phyloP scores from a whole-genome alignment of 2,888 invertebrate species.

The Xanthorhoe spadicearia region DNA sequence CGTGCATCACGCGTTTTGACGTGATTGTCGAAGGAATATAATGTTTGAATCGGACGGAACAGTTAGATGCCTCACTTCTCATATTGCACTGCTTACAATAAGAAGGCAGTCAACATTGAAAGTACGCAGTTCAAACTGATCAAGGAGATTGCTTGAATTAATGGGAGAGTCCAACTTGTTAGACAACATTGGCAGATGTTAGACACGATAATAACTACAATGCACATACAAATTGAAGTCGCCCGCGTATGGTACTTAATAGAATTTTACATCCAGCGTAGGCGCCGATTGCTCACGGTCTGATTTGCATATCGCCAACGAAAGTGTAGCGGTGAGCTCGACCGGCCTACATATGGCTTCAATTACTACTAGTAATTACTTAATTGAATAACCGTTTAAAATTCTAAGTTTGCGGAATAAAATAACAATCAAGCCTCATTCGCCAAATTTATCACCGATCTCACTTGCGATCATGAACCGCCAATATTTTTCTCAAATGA shows the following conservation, averaged over 20 bases:
- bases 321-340: constrained; percentile 73
- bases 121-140: not conserved
- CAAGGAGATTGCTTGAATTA: constrained; percentile 4
- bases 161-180: constrained; percentile 41
- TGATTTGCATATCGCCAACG: constrained; percentile 78
- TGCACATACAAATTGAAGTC: constrained; percentile 56
- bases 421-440: constrained; percentile 33
- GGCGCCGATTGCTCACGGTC: constrained; percentile 69
- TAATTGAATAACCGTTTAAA: constrained; percentile 40
- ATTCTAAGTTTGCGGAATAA: constrained; percentile 38
- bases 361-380: constrained; percentile 49
- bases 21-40: constrained; percentile 63
- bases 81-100: constrained; percentile 70
- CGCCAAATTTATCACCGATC: constrained; percentile 38
- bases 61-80: constrained; percentile 81
- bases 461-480: constrained; percentile 44
- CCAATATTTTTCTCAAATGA: constrained; percentile 46
- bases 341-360: constrained; percentile 62
- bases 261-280: constrained; percentile 60
- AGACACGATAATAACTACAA: constrained; percentile 35
- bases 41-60: constrained; percentile 80
- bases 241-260: constrained; percentile 56
- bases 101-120: constrained; percentile 45
- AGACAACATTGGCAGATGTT: constrained; percentile 54
- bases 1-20: constrained; percentile 52